A percentile compares a stretch with the other conserved stretches of the same genome.
Conservation (phyloP, 2,113 vertebrate genomes). For the Cervus canadensis region DNA sequence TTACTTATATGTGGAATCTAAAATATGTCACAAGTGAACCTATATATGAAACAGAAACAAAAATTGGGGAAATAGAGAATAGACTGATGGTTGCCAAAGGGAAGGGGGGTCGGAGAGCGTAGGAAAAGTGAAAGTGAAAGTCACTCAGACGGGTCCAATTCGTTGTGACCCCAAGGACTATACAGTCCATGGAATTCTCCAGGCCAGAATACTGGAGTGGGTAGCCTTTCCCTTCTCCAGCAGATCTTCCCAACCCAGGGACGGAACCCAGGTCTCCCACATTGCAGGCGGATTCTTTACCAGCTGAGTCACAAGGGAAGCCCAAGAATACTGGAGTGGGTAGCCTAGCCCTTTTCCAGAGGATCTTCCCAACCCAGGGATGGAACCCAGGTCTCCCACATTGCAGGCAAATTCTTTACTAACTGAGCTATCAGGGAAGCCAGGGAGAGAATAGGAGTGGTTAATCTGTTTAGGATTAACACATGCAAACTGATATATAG, state of each 20-base stretch:
- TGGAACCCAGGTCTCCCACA: neutral
- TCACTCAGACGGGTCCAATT: fast-evolving
- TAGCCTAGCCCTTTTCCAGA: neutral
- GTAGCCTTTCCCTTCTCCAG: too few relatives aligned
- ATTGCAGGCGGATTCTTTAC: too few relatives aligned
- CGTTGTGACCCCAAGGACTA: neutral
- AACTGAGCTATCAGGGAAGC: neutral
- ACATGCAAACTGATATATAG: neutral
- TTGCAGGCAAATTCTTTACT: neutral
- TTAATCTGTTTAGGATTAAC: neutral
- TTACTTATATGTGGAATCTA: neutral
- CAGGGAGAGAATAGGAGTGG: neutral
- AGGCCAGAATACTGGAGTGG: neutral
- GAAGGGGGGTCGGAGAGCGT: neutral
- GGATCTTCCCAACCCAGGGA: neutral
- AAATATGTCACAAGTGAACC: neutral
- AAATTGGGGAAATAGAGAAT: neutral
- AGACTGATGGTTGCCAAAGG: neutral
- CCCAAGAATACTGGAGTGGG: neutral
- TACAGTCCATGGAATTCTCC: neutral
- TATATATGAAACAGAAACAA: neutral
- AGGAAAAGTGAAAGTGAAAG: neutral
- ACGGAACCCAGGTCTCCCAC: too few relatives aligned
- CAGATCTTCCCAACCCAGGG: too few relatives aligned
- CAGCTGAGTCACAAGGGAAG: too few relatives aligned